Conservation (phyloP, 2,888 invertebrate genomes). For the Aphodius sticticus region DNA sequence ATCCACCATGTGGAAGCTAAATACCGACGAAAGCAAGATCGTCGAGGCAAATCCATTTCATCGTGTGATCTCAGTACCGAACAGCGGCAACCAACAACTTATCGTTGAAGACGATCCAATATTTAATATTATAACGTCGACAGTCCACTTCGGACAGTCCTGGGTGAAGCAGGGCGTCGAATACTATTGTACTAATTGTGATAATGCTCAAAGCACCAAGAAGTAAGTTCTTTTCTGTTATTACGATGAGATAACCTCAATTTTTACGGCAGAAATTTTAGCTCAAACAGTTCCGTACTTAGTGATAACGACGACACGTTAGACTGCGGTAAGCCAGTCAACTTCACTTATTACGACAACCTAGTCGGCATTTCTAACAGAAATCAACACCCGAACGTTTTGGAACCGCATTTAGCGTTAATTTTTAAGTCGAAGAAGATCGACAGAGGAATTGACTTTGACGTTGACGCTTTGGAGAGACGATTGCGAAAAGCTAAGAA, state of each 20-base stretch:
- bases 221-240: slow-evolving; percentile 30
- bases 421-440: slow-evolving; percentile 76
- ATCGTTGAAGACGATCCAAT: slow-evolving; percentile 69
- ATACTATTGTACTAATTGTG: slow-evolving; percentile 71
- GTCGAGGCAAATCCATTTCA: slow-evolving; percentile 69
- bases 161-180: slow-evolving; percentile 74
- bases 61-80: slow-evolving; percentile 59
- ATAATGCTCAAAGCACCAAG: slow-evolving; percentile 58
- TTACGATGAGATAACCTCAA: neutral
- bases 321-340: slow-evolving; percentile 86
- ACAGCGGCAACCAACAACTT: slow-evolving; percentile 49
- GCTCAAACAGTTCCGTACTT: slow-evolving; percentile 35
- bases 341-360: slow-evolving; percentile 90
- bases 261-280: slow-evolving; percentile 33
- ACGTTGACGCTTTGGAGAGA: slow-evolving; percentile 77
- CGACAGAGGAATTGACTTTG: slow-evolving; percentile 68
- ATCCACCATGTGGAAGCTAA: slow-evolving; percentile 84
- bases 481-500: slow-evolving; percentile 80
- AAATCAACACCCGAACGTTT: slow-evolving; percentile 82
- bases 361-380: slow-evolving; percentile 85
- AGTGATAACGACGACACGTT: slow-evolving; percentile 69
- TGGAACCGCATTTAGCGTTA: slow-evolving; percentile 83
- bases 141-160: slow-evolving; percentile 70
- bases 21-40: slow-evolving; percentile 77
- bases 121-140: slow-evolving; percentile 79